Evolutionary conservation across 2,113 vertebrate species (phyloP).

Genomic region (Vulpes vulpes): DNA sequence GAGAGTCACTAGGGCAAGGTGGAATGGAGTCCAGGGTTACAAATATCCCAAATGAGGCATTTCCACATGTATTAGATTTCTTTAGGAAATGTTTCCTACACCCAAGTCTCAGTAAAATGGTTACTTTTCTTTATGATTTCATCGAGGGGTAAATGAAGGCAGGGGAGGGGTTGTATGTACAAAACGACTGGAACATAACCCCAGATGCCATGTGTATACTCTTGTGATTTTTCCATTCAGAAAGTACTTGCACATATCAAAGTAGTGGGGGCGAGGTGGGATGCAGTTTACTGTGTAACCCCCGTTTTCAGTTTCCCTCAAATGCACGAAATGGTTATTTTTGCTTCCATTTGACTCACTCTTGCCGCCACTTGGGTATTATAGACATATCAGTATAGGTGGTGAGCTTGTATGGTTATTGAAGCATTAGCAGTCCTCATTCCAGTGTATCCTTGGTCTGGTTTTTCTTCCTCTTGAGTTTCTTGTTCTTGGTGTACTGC

Average conservation of each 20-base stretch:
- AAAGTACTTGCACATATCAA: neutral
- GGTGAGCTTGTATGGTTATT: slow-evolving; percentile 74
- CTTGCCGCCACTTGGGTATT: slow-evolving; percentile 75
- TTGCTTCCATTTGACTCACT: slow-evolving; percentile 77
- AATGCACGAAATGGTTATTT: neutral
- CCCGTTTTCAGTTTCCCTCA: slow-evolving; percentile 77
- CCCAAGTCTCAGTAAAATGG: neutral
- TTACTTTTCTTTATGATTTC: slow-evolving; percentile 18
- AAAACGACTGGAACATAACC: neutral
- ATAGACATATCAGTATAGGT: slow-evolving; percentile 75
- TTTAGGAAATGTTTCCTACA: neutral
- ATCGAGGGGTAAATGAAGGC: neutral
- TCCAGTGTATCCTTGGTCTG: neutral
- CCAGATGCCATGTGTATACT: neutral
- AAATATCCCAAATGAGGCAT: neutral
- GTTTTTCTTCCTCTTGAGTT: slow-evolving; percentile 79
- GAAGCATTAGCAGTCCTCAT: slow-evolving; percentile 12
- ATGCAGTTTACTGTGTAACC: neutral
- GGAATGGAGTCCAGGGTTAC: neutral
- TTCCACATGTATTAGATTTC: neutral
- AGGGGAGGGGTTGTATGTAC: neutral
- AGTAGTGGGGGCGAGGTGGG: neutral
- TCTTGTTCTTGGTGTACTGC: slow-evolving; percentile 65
- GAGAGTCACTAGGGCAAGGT: neutral
- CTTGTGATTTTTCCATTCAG: neutral